These are phyloP conservation scores for Hemitrygon akajei DNA, from an alignment of 2,797 vertebrate species.

Conservation along the genomic window DNA sequence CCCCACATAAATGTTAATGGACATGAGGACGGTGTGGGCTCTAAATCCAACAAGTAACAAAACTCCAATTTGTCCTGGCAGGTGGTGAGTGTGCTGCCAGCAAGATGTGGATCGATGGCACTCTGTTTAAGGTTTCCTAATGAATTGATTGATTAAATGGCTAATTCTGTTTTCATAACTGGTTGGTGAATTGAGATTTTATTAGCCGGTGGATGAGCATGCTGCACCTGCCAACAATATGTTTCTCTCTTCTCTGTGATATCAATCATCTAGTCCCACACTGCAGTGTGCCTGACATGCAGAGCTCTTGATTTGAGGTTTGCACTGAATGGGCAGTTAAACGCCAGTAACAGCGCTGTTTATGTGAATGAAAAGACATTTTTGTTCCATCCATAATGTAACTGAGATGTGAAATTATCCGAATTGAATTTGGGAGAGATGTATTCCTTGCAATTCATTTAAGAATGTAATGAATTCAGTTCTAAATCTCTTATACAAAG, in stretches of 20 bases:
- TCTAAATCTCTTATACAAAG: not conserved
- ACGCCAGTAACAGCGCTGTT: not conserved
- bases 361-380: not conserved
- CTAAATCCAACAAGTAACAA: not conserved
- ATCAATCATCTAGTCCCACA: not conserved
- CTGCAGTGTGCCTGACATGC: not conserved
- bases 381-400: not conserved
- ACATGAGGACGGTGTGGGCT: not conserved
- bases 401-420: not conserved
- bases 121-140: not conserved
- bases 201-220: not conserved
- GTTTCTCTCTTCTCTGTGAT: not conserved
- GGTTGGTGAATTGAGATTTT: not conserved
- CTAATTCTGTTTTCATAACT: conserved; percentile 16
- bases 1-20: not conserved
- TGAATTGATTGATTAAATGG: conserved; percentile 31
- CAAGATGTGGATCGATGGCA: not conserved
- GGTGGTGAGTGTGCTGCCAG: not conserved
- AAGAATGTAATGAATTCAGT: not conserved
- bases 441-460: not conserved
- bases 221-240: not conserved
- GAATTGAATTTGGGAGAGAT: not conserved
- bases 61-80: not conserved
- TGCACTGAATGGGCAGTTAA: not conserved
- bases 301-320: not conserved